Evolutionary conservation across 1,140 invertebrate genomes (phyloP), one percentile per base, ranked within the genome.

Genomic region (Drosophila micromelanica): DNA sequence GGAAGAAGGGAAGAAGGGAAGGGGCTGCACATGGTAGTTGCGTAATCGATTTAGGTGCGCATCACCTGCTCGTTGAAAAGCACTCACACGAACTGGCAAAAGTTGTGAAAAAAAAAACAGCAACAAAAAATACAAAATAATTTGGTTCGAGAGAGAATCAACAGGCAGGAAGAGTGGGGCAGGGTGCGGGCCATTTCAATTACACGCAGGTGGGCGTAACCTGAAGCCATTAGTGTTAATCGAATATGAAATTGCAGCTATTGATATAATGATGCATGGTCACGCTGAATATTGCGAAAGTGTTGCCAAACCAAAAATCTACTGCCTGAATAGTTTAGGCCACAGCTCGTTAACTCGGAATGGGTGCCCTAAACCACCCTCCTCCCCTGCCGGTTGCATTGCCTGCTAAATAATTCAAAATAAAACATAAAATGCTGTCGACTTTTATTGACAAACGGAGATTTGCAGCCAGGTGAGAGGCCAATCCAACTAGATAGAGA

Each of bases 1-100:
- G 7, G 32, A 61, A 3, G 2, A 40, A 27, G 20, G 42, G 49
- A 49, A 64, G 46, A 30, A 52, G 43, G 13, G 1, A 0, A 30
- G 45, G 5, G n/a, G 13, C 7, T 15, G 48, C 46, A 15, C 9
- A 17, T 2, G 30, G 65, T 78, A 74, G 79, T 89, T 89, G 69
- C 80, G 84, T 89, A 89, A 87, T 87, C 80, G 79, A 87, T 87
- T 89, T 84, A 87, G 75, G 63, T 87, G 79, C 82, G 71, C 82
- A 82, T 82, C 82, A 82, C 49, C 56, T 64, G 43, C 43, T 51
- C 15, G 43, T 46, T 20, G 45, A 54, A 40, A 57, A 63, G 72
- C 57, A 59, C 72, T 62, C 76, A 72, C 32, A 46, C 48, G 51
- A 9, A 40, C 51, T n/a, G 27, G 13, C 48, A 56, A 23, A 61